Conservation (phyloP, 2,888 invertebrate species). For the Luffia ferchaultella region DNA sequence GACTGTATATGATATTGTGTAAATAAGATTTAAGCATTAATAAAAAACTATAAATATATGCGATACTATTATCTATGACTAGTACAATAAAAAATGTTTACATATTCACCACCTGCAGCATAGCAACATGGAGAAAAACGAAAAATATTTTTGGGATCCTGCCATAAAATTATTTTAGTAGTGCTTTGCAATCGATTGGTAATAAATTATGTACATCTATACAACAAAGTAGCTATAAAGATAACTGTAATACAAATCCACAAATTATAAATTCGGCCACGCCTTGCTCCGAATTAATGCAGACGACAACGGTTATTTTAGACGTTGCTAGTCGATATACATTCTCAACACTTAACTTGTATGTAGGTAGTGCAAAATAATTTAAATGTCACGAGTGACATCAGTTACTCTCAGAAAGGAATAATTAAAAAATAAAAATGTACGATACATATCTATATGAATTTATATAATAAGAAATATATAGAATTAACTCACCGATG, state of each 20-base stretch:
- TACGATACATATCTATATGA: background rate
- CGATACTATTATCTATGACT: background rate
- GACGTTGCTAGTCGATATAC: background rate
- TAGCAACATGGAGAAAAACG: background rate
- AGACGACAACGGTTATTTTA: background rate
- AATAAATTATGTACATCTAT: background rate
- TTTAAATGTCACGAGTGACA: too few species aligned
- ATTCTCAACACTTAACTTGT: background rate
- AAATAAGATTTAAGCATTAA: background rate
- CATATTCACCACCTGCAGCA: background rate
- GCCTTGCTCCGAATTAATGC: background rate
- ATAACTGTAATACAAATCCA: background rate
- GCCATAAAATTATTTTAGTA: background rate
- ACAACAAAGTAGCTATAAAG: background rate
- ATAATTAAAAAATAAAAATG: background rate
- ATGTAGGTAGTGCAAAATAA: too few species aligned
- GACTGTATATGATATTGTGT: background rate
- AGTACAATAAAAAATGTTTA: background rate
- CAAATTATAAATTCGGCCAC: background rate
- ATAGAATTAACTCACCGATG: conserved; percentile 38
- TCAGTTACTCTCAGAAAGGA: too few species aligned
- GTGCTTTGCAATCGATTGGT: too few species aligned
- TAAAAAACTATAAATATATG: background rate
- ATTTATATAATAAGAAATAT: background rate
- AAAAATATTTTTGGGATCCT: background rate